Base-by-base conservation (phyloP, 2,113 vertebrate species). In the Prionailurus viverrinus region DNA sequence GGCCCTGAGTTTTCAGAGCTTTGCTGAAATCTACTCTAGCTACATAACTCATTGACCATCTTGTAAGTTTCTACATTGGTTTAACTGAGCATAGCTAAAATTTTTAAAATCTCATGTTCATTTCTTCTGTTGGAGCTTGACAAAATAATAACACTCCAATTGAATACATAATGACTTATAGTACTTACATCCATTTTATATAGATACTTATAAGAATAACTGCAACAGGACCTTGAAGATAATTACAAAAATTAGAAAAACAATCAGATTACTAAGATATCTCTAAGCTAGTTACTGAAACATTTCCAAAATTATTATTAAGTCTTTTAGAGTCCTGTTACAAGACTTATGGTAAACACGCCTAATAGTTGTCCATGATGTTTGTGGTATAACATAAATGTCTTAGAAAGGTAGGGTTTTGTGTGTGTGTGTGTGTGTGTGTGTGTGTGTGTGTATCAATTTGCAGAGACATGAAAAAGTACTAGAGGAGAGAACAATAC, bases 191-290 rank as follows among this genome's bases (percentile, higher is more conserved):
- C 36, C 5, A 58, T 84, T 73, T 93, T 66, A 61, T 90, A 31
- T 29, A 85, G 23, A 27, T 79, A 80, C 85, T 89, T 16, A 79
- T 31, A 93, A 66, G 83, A 85, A 0, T 48, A 95, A 80, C 18
- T 89, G 10, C 31, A 84, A 73, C 1, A 36, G 11, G 7, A 84
- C 7, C 27, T 71, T 39, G 39, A 85, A 29, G 2, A 63, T 66
- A 79, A 68, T 84, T 89, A 84, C 29, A 89, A 23, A 85, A n/a
- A 95, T 58, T 36, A 85, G n/a, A 93, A 95, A 84, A 85, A 33
- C 11, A 58, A 51, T 73, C 31, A 65, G 27, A 36, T 84, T 88
- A 86, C 51, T 81, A 45, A 74, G 3, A 25, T 55, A 78, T 41
- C 4, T 94, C 23, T 63, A 82, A 82, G 16, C 33, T 45, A 63